Evolutionary conservation across 2,888 invertebrate genomes (phyloP), one percentile per base, ranked within the genome.

Genomic region (Melanostoma scalare): DNA sequence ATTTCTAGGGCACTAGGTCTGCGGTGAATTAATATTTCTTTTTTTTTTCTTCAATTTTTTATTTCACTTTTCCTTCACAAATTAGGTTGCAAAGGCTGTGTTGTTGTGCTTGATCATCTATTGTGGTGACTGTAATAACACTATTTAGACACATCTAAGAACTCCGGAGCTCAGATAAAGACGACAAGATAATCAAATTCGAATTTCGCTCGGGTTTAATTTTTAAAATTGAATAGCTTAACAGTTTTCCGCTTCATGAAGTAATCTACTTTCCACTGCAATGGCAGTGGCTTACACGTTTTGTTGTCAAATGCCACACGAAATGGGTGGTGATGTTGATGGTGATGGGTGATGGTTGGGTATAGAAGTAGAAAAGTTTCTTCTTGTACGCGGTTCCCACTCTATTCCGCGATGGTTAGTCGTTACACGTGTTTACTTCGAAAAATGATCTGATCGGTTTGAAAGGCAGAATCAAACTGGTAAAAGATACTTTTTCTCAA

Each of bases 1-100:
- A 79, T 79, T 84, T 84, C 84, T 84, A 84, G 84, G 84, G 84
- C 79, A 84, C 84, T 84, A 84, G 84, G 84, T 82, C 82, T 82
- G 77, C 52, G 82, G 82, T 69, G 77, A 82, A 73, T 77, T 58
- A 63, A 65, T 73, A 35, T 52, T 48, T 46, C 4, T 52, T 58
- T 38, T 52, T 48, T n/a, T 68, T 67, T 52, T 20, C 20, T 20
- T 20, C 20, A 20, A 20, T 31, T 35, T 35, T 44, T 73, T 35
- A 33, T 68, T 65, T 55, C 61, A 44, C 60, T 82, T 58, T 78
- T 56, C 68, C 68, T 79, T 69, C 63, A 73, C 69, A 78, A 82
- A 77, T 82, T 82, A 77, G 77, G 48, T 77, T 77, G 75, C 38
- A 36, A 38, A 3, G 40, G 38, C 30, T 44, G 42, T 46, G 46